Evolutionary conservation across 2,113 vertebrate genomes (phyloP), one percentile per base, ranked within the genome.

Genomic region (Dipodomys merriami): DNA sequence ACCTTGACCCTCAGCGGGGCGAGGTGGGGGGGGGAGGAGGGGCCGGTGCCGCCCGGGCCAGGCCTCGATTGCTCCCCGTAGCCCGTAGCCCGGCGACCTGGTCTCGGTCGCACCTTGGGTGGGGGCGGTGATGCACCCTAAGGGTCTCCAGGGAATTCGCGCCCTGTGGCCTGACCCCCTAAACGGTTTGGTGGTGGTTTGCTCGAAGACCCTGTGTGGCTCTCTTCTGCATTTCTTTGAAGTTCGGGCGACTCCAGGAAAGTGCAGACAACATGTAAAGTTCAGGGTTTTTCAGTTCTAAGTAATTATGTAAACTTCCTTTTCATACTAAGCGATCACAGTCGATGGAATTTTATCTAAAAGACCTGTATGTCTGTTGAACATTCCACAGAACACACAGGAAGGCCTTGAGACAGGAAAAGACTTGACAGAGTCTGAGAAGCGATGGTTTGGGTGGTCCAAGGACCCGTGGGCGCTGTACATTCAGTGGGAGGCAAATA

Each of bases 1-100:
- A 91, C 23, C 94, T 94, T 92, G 53, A 57, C 53, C 53, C 53
- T 57, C 15, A 53, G 49, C 49, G 49, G 49, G 49, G 1, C 39
- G 39, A 5, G 39, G n/a, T n/a, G 35, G 4, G 3, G 25, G 0
- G 69, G 46, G 9, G n/a, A 53, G 15, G 11, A 2, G 6, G 4
- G 6, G 16, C 11, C 11, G 16, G 22, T 5, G n/a, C 53, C 25
- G 0, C 9, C 15, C 12, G 22, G 65, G 0, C 46, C 0, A 11
- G 76, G 29, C 16, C 27, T 15, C 53, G 27, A 27, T 57, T 53
- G 64, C 53, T 19, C 10, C 0, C 27, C 0, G n/a, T 35, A 72
- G 44, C 0, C 27, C 0, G n/a, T 35, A 72, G 44, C 44, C 0
- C 0, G 19, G 49, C 49, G 0, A 10, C 64, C 80, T 30, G 22